Conservation (phyloP, 2,113 vertebrate species). For the Loxodonta africana region DNA sequence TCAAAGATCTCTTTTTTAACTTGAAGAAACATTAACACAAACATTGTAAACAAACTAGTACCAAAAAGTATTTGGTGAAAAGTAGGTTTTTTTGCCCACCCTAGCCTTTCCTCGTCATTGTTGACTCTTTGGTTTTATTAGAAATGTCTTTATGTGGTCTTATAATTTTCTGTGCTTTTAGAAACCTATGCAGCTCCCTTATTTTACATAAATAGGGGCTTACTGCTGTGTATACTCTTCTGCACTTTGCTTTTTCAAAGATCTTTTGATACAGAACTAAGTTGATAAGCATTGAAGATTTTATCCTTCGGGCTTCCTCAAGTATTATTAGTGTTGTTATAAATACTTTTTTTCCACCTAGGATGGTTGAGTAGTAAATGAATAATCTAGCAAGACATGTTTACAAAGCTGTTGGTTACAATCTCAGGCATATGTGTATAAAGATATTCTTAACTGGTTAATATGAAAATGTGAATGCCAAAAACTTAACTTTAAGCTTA, state of each 20-base stretch:
- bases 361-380: background rate
- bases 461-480: background rate
- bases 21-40: slow-evolving; percentile 43
- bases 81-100: background rate
- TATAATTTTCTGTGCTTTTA: background rate
- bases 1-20: slow-evolving; percentile 3
- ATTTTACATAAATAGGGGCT: slow-evolving; percentile 29
- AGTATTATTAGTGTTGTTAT: background rate
- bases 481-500: slow-evolving; percentile 16
- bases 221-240: background rate
- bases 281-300: slow-evolving; percentile 43
- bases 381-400: background rate
- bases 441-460: slow-evolving; percentile 9
- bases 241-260: slow-evolving; percentile 42
- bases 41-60: background rate
- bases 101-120: slow-evolving; percentile 24
- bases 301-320: background rate
- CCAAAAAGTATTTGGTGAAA: slow-evolving; percentile 42
- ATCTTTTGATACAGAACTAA: slow-evolving; percentile 38
- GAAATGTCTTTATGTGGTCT: background rate
- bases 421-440: background rate
- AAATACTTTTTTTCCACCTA: background rate
- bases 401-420: slow-evolving; percentile 53
- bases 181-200: slow-evolving; percentile 27
- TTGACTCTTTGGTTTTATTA: background rate